Evolutionary conservation across 2,888 invertebrate genomes (phyloP), one percentile per base, ranked within the genome.

Genomic region (Hanleya hanleyi): DNA sequence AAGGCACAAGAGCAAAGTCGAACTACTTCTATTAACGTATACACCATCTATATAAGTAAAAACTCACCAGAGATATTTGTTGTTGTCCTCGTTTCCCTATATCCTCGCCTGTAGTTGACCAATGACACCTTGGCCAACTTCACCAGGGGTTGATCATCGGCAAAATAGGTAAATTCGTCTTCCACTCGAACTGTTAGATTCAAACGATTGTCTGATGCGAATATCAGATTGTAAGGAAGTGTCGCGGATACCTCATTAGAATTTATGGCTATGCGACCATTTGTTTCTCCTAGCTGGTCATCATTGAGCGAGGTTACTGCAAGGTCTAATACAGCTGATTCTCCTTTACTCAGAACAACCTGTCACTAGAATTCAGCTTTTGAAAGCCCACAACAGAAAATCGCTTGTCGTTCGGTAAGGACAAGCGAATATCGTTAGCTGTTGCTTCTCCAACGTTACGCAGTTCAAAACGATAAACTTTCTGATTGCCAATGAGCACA

Each of bases 91-190:
- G 68, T 67, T 67, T 72, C 67, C 1, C 65, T 49, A 57, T 74
- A 77, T 7, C 66, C 74, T 41, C 79, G 51, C 36, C 73, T 51
- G 18, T 74, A 74, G 70, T 80, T 82, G 9, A 57, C 50, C 26
- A 84, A 68, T 9, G 69, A 71, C 6, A 83, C 75, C 33, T 67
- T 74, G 12, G 82, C 84, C 36, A 75, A 76, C 18, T 70, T 67
- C 15, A 84, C 74, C 9, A 81, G 64, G 22, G 84, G 84, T 49
- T 71, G 67, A 33, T 73, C 79, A 18, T 73, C 70, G n/a, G 78
- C 81, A 75, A 83, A 83, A 66, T 83, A 84, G 0, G 84, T 83
- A 66, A 79, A 84, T 62, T 84, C 84, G 70, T 84, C 84, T 65
- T 83, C 82, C 1, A 84, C 77, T 9, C 67, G 64, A 29, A 84